Base-by-base conservation (phyloP, 2,113 vertebrate species). In the Tyrannus savana region DNA sequence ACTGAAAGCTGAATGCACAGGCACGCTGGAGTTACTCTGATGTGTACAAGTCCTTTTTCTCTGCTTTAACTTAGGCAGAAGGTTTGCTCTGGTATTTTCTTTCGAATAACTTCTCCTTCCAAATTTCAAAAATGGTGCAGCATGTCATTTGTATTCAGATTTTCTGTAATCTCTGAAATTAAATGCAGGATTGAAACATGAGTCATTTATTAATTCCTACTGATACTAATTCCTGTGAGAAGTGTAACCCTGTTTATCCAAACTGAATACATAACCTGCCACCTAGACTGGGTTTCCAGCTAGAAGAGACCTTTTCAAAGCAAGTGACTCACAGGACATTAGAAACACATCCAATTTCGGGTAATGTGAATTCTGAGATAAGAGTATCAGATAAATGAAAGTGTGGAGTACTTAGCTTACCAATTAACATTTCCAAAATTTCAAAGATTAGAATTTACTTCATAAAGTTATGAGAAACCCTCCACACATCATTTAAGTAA, bases 391-490 rank as follows among this genome's bases (percentile, higher is more conserved):
- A 78, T 68, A 95, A 94, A 91, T 49, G 77, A 19, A 68, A 71
- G 60, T 12, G 33, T 56, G 60, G 66, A 86, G 47, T n/a, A 86
- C 62, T 68, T 77, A 3, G 23, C 39, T 89, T 91, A 68, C 60
- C 80, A 85, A 94, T 94, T 93, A 92, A 58, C 73, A 94, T 95
- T 96, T 93, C 93, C 52, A 53, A 35, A 79, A 84, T 77, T 91
- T 74, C 55, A 96, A 88, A 93, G 68, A 55, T 92, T 91, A 75
- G 52, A 72, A 46, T 46, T 77, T 37, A 33, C 19, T 79, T 31
- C 27, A 19, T 62, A 33, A 91, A 85, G 62, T 72, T 62, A 56
- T 42, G 69, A 91, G 60, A 94, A 93, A 80, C 15, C 24, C 69
- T 77, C 50, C 55, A 69, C 30, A 33, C n/a, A 53, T 82, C 71